These are phyloP conservation scores for Probosciger aterrimus DNA, from an alignment of 2,113 vertebrate genomes.

Conservation along the genomic window DNA sequence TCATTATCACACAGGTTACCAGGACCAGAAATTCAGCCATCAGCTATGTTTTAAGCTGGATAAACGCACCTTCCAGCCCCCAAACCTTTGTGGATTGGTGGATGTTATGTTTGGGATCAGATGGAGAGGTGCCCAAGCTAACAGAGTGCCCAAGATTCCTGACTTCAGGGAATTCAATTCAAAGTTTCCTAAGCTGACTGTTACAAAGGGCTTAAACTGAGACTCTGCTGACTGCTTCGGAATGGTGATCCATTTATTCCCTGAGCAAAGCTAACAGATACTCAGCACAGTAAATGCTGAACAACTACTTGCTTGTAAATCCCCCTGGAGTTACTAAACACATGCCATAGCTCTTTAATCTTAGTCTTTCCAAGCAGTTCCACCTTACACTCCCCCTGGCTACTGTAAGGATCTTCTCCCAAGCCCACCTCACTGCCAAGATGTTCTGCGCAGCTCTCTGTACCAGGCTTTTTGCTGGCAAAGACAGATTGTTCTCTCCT, in stretches of 20 bases:
- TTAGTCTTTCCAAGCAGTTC: not conserved
- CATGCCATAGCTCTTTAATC: rapidly evolving
- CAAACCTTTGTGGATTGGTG: rapidly evolving
- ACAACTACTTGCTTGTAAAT: not conserved
- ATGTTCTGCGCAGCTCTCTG: rapidly evolving
- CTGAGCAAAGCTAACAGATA: not conserved
- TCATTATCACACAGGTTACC: rapidly evolving
- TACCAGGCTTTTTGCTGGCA: not conserved
- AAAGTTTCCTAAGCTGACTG: no score
- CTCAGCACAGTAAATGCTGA: not conserved
- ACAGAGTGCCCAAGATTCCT: not conserved
- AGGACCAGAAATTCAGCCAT: not conserved
- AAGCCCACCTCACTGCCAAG: not conserved
- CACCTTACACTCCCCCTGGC: not conserved
- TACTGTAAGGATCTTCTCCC: not conserved
- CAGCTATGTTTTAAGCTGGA: rapidly evolving
- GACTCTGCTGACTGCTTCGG: not conserved
- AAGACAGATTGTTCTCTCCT: not conserved
- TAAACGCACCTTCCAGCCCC: not conserved
- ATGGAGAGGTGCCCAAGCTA: not conserved
- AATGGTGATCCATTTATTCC: not conserved
- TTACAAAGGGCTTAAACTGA: not conserved
- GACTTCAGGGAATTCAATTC: not conserved
- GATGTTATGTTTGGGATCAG: not conserved
- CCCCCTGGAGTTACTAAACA: not conserved